These are phyloP conservation scores for Melikaiella ostensackeni DNA, from an alignment of 2,888 invertebrate genomes.

Conservation along the genomic window DNA sequence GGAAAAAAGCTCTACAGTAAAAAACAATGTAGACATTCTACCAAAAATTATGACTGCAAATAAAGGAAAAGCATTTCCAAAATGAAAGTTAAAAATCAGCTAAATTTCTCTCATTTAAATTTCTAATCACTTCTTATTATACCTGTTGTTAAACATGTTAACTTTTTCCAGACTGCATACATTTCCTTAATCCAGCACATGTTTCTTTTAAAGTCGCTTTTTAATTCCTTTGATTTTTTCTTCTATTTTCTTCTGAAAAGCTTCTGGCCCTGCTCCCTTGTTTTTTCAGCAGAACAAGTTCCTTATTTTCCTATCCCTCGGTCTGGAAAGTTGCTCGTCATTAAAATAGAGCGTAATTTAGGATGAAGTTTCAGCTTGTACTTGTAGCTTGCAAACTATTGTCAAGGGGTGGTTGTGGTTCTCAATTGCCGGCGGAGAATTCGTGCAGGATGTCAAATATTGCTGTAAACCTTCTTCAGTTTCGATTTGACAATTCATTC, in stretches of 20 bases:
- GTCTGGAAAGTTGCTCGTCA: neutral
- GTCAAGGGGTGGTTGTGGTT: neutral
- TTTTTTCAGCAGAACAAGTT: neutral
- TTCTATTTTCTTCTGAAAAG: neutral
- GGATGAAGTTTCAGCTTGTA: neutral
- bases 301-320: neutral
- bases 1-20: neutral
- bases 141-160: neutral
- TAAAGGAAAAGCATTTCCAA: too few species aligned
- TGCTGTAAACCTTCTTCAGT: conserved; percentile 37
- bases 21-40: neutral
- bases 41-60: neutral
- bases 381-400: neutral
- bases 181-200: neutral
- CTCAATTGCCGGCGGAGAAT: neutral
- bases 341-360: neutral
- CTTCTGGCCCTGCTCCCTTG: neutral
- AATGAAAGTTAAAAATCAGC: too few species aligned
- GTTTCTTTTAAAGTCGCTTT: neutral
- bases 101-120: too few species aligned
- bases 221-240: neutral
- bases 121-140: too few species aligned
- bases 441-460: conserved; percentile 27
- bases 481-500: conserved; percentile 56
- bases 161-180: neutral